A percentile compares a stretch with the other conserved stretches of the same genome.
Evolutionary conservation across 2,888 invertebrate genomes (phyloP).

Genomic region (Lasioglossum morio): DNA sequence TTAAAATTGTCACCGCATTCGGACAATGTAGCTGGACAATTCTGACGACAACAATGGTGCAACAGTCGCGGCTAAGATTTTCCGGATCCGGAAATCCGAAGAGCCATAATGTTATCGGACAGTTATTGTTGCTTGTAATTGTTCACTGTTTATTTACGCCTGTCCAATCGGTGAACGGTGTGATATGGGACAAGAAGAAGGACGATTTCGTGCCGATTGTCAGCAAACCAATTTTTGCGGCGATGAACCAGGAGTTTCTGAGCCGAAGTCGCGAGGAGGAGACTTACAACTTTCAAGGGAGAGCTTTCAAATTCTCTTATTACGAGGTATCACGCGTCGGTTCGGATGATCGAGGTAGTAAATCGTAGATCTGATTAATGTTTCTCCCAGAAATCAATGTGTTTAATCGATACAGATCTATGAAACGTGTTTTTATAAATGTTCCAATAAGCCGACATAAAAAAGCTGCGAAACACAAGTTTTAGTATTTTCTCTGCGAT

Average conservation of each 20-base stretch:
- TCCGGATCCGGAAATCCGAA: not conserved
- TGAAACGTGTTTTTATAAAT: too few relatives aligned
- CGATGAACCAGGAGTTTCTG: slow-evolving; percentile 21
- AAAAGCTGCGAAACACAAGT: too few relatives aligned
- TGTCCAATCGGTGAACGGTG: slow-evolving; percentile 33
- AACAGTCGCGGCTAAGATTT: not conserved
- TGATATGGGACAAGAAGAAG: slow-evolving; percentile 53
- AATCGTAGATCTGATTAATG: not conserved
- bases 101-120: slow-evolving; percentile 26
- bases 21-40: not conserved
- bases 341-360: too few relatives aligned
- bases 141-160: slow-evolving; percentile 3
- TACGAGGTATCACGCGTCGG: slow-evolving; percentile 55
- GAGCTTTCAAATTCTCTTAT: slow-evolving; percentile 50
- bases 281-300: slow-evolving; percentile 56
- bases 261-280: slow-evolving; percentile 34
- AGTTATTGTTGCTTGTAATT: slow-evolving; percentile 22
- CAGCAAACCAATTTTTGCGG: slow-evolving; percentile 30
- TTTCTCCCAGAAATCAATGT: too few relatives aligned
- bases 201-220: slow-evolving; percentile 56
- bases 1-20: not conserved
- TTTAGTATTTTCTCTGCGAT: too few relatives aligned
- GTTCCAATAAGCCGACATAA: too few relatives aligned
- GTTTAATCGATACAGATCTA: too few relatives aligned
- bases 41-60: not conserved